Base-by-base conservation (phyloP, 2,888 invertebrate genomes). In the Melinopterus prodromus region DNA sequence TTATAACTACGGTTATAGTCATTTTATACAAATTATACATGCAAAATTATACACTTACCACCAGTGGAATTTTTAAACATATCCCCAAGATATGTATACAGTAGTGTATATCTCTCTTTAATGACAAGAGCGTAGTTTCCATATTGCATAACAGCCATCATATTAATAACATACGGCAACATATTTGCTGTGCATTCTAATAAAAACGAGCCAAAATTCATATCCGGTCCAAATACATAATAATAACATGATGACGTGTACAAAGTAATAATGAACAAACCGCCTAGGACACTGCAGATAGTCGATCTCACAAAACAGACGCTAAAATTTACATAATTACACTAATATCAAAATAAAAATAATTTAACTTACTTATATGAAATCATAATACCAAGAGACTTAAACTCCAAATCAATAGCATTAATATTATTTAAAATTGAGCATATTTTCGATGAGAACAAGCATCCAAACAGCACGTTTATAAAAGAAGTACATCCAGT, bases 121-220 rank as follows among this genome's bases (percentile, higher is more conserved):
- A 84, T 77, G 9, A 85, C 81, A 76, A 83, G 76, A 0, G 85
- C 77, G 76, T 83, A 85, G 70, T 84, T 82, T 76, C 79, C 80
- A 71, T 85, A 86, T 70, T 84, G 84, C 16, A 84, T 69, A 79
- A 84, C 84, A 81, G 84, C 84, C 6, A 84, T 35, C 26, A 84
- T 71, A 77, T 84, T 85, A 2, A 81, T 83, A 37, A 81, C 71
- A 71, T 76, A 69, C 6, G 79, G 79, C 3, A 38, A 36, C 9
- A 71, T 12, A 71, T 6, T 16, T 14, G 16, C 15, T 71, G 26
- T 26, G 26, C 26, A 26, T 26, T 26, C 26, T 71, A 16, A 16
- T 7, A 16, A 12, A 2, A 26, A 26, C 26, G 26, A 26, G 26
- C 71, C 16, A 16, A 16, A 71, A 6, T 71, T 14, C 16, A 12